phyloP scores from a whole-genome alignment of 2,113 vertebrate genomes.

The Leptosomus discolor region DNA sequence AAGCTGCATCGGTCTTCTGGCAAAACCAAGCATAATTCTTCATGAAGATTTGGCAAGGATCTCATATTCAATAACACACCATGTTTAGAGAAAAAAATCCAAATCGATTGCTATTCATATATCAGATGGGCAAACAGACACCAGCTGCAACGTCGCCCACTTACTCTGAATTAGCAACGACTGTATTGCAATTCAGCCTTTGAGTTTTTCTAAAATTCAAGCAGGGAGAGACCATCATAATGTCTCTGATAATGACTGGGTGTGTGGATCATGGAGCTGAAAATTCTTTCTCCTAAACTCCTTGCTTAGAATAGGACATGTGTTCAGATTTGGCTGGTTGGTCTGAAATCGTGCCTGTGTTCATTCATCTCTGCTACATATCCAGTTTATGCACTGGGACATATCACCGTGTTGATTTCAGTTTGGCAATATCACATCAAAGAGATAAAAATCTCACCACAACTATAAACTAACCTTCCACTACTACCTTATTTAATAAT shows the following conservation, averaged over 20 bases:
- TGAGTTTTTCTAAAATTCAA: constrained; percentile 24
- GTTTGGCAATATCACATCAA: background rate
- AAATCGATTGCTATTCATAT: constrained; percentile 44
- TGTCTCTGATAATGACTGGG: constrained; percentile 45
- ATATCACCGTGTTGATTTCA: background rate
- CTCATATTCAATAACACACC: background rate
- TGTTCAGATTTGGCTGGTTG: constrained; percentile 20
- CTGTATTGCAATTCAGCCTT: constrained; percentile 26
- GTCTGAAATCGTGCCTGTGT: background rate
- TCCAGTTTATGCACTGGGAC: background rate
- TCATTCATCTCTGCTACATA: background rate
- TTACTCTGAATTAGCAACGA: constrained; percentile 37
- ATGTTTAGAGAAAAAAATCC: constrained; percentile 19
- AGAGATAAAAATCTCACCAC: background rate
- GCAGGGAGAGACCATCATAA: constrained; percentile 43
- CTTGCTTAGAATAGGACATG: constrained; percentile 24
- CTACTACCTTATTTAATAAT: constrained; percentile 40
- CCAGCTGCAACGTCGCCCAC: constrained; percentile 54
- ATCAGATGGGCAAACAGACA: constrained; percentile 59
- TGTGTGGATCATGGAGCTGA: background rate
- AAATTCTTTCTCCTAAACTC: constrained; percentile 47
- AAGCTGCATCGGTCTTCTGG: background rate
- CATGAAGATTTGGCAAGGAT: background rate
- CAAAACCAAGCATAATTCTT: background rate
- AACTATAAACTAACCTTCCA: constrained; percentile 28